Base-by-base conservation (phyloP, 2,888 invertebrate genomes). In the Acronicta psi region DNA sequence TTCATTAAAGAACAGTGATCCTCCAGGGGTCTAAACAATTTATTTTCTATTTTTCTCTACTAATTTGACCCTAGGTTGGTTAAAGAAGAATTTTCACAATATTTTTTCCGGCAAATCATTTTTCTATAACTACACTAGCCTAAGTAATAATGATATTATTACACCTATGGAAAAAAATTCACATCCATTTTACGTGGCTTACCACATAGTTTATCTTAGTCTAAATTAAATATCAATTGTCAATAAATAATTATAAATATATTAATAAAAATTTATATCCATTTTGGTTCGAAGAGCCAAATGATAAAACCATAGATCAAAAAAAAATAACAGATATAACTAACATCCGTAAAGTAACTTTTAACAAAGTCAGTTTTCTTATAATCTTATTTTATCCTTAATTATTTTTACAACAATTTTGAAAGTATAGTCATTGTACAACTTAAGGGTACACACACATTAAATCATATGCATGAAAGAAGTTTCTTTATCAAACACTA, bases 221-320 rank as follows among this genome's bases (percentile, higher is more conserved):
- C 72, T 85, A 87, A 76, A 82, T 89, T 89, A 91, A 91, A 90
- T 90, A 91, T 85, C 79, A 80, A 81, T 81, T 83, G 84, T 90
- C 82, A 93, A 93, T 93, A 92, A 93, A 93, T 93, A 93, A 93
- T 91, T 93, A 91, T 88, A 86, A 90, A 92, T 92, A 92, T 92
- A 92, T 92, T 93, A 93, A 85, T 87, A 83, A 86, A 59, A 83
- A 72, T 82, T 81, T 79, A 29, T 83, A 76, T 84, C 71, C 73
- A 7, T 51, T 74, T 73, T 66, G 74, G 73, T 80, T 80, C 73
- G 73, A 66, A 49, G 70, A 79, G 82, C 75, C 69, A 40, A 49
- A 70, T 63, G 69, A 52, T 50, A 63, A 57, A 49, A 72, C 40
- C 44, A 45, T 49, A 56, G 52, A 60, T 56, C 14, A 53, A 45